Evolutionary conservation across 2,113 vertebrate genomes (phyloP).

Genomic region (Scartelaos histophorus): DNA sequence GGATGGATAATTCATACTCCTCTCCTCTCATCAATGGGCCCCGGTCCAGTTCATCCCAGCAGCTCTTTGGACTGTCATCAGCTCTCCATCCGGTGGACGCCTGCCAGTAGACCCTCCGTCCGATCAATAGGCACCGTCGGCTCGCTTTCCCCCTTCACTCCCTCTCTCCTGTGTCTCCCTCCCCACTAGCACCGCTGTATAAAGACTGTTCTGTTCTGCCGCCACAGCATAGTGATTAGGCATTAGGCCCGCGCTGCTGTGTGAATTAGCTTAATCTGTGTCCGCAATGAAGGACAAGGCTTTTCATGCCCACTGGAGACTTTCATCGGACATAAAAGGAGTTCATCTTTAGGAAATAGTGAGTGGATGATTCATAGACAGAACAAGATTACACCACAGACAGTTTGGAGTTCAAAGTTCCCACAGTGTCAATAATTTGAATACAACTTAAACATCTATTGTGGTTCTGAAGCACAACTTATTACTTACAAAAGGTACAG

Average conservation of each 20-base stretch:
- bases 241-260: conserved; percentile 66
- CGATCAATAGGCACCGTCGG: conserved; percentile 71
- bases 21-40: conserved; percentile 49
- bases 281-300: conserved; percentile 70
- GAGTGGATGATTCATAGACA: conserved; percentile 17
- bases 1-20: conserved; percentile 51
- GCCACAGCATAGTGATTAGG: conserved; percentile 70
- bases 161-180: conserved; percentile 41
- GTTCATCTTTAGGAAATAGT: conserved; percentile 67
- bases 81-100: conserved; percentile 72
- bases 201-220: conserved; percentile 69
- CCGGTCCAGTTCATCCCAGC: conserved; percentile 58
- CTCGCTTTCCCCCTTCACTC: conserved; percentile 55
- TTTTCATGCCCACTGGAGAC: conserved; percentile 67
- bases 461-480: conserved; percentile 34
- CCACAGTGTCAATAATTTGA: conserved; percentile 48
- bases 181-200: conserved; percentile 46
- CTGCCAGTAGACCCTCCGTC: conserved; percentile 60
- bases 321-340: conserved; percentile 63
- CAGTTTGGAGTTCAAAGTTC: conserved; percentile 41
- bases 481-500: background rate
- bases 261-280: conserved; percentile 75
- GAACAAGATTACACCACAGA: conserved; percentile 24
- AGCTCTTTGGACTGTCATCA: conserved; percentile 69
- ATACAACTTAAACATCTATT: conserved; percentile 29